Base-by-base conservation (phyloP, 2,888 invertebrate species). In the Ennomos quercinarius region DNA sequence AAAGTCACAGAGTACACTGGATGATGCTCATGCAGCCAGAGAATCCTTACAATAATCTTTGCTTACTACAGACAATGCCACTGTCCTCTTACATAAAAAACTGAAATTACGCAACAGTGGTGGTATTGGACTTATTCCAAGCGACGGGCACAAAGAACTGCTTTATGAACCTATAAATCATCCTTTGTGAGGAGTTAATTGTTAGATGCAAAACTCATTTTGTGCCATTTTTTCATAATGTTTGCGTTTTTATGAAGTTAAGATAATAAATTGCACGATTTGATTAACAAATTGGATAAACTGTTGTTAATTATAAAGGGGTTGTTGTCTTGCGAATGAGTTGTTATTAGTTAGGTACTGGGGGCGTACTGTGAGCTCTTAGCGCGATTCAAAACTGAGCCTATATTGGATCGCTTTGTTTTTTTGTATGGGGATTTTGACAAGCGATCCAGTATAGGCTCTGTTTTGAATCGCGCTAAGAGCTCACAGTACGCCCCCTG, bases 61-160 rank as follows among this genome's bases (percentile, higher is more conserved):
- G n/a, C n/a, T n/a, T n/a, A 37, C 46, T 40, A 34, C 43, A 40
- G 11, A 49, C 43, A 44, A 49, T 12, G 48, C 40, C 27, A 52
- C 40, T 37, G 52, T 42, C 48, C 40, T 53, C 44, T 50, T 54
- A 42, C 40, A 50, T 63, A 65, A 65, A 74, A 61, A 58, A 13
- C 34, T n/a, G 36, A 52, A 63, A 70, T 80, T 80, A 70, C 73
- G 66, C 71, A 74, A 81, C 65, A 55, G 52, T 41, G 46, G 43
- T 60, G 46, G 64, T 68, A 73, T 77, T 82, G 81, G 81, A 79
- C 46, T 63, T 64, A 65, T 53, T 78, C 81, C 81, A 82, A 78
- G 61, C 10, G 59, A 37, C 60, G 42, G 55, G 66, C 73, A 81
- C 78, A 81, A 79, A 78, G 73, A 70, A 57, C 50, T 47, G 59